These are phyloP conservation scores for Oryzias curvinotus DNA, from an alignment of 2,113 vertebrate species.

Conservation along the genomic window DNA sequence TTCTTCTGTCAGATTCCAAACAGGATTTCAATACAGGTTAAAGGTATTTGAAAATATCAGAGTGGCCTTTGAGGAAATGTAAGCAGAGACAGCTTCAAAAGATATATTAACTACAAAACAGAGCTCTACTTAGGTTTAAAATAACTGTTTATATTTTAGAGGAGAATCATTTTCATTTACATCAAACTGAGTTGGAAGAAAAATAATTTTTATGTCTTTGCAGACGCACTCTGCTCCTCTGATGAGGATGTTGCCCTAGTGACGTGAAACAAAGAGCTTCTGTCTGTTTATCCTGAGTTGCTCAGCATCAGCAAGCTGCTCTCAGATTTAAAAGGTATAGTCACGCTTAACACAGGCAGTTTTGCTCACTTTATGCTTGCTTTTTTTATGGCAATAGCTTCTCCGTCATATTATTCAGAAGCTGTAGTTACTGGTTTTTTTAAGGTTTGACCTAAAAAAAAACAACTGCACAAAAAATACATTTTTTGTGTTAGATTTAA, in stretches of 20 bases:
- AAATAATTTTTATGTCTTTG: too few relatives aligned
- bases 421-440: background rate
- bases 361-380: background rate
- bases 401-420: background rate
- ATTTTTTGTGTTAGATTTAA: background rate
- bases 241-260: constrained; percentile 34
- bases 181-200: too few relatives aligned
- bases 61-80: too few relatives aligned
- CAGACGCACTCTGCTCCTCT: constrained; percentile 33
- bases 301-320: background rate
- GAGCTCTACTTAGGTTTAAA: too few relatives aligned
- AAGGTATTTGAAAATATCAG: too few relatives aligned
- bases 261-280: constrained; percentile 19
- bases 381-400: background rate
- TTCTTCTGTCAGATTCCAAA: too few relatives aligned
- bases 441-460: constrained; percentile 6
- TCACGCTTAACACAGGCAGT: background rate
- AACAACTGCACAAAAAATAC: background rate
- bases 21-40: too few relatives aligned
- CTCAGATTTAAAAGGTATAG: background rate
- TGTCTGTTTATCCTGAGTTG: constrained; percentile 13
- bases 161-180: too few relatives aligned
- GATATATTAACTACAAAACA: too few relatives aligned
- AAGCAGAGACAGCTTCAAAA: too few relatives aligned
- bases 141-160: too few relatives aligned